Conservation (phyloP, 2,888 invertebrate genomes). For the Dryobotodes eremita region DNA sequence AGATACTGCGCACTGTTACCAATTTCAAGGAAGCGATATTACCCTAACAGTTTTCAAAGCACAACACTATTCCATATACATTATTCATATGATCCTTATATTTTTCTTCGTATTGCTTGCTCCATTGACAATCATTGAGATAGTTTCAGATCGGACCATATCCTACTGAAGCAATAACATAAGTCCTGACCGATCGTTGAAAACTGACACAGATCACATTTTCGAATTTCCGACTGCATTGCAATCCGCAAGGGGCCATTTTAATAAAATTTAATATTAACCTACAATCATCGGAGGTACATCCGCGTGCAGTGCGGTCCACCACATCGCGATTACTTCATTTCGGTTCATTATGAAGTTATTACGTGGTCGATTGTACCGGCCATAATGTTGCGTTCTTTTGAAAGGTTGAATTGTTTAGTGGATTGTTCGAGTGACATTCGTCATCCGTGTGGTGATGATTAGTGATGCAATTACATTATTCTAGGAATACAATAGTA, state of each 20-base stretch:
- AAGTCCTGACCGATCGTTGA: not conserved
- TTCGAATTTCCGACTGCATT: constrained; percentile 31
- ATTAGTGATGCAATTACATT: not conserved
- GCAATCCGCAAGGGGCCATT: constrained; percentile 43
- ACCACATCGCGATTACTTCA: constrained; percentile 60
- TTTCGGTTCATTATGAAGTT: constrained; percentile 58
- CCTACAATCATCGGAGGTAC: constrained; percentile 22
- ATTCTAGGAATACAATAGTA: constrained; percentile 20
- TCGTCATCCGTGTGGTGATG: constrained; percentile 2
- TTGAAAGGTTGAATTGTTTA: constrained; percentile 20
- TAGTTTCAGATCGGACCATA: not conserved
- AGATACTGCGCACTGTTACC: not conserved
- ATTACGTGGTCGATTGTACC: constrained; percentile 48
- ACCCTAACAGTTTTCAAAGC: not conserved
- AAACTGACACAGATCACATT: constrained; percentile 29
- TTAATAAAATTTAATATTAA: constrained; percentile 56
- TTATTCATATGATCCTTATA: not conserved
- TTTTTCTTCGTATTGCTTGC: not conserved
- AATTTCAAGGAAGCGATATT: not conserved
- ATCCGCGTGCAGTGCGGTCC: constrained; percentile 31
- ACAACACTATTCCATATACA: not conserved
- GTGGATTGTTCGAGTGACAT: not conserved
- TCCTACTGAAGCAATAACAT: constrained; percentile 13
- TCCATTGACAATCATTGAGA: not conserved
- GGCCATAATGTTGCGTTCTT: constrained; percentile 15